These are phyloP conservation scores for Hystrix brachyura DNA, from an alignment of 2,113 vertebrate species.

Conservation along the genomic window DNA sequence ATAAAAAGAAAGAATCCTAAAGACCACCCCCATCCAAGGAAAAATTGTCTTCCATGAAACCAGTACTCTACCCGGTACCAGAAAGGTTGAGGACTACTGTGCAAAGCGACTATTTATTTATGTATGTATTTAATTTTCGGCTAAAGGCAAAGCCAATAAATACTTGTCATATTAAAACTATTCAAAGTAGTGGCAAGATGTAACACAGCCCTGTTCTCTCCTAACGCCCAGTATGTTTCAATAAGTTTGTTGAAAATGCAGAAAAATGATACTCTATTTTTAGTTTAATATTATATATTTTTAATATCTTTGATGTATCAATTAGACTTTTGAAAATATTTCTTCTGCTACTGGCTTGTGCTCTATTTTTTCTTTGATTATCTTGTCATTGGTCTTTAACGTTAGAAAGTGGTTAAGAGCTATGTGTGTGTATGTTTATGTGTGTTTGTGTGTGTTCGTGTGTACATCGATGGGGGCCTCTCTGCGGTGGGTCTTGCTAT, in stretches of 20 bases:
- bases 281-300: not conserved
- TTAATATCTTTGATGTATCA: not conserved
- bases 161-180: slow-evolving; percentile 84
- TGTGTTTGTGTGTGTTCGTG: not conserved
- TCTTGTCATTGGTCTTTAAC: not conserved
- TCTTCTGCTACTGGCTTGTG: not conserved
- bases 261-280: not conserved
- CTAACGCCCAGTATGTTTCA: slow-evolving; percentile 73
- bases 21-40: not conserved
- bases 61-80: not conserved
- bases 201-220: slow-evolving; percentile 81
- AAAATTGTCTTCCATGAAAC: not conserved
- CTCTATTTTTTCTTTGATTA: not conserved
- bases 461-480: not conserved
- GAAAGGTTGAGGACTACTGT: not conserved
- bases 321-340: not conserved
- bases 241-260: slow-evolving; percentile 75
- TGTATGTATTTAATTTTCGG: slow-evolving; percentile 64
- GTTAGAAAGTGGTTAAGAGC: not conserved
- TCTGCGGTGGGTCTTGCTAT: not conserved
- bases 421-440: not conserved
- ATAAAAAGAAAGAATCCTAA: not conserved
- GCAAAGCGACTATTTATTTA: not conserved
- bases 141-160: slow-evolving; percentile 84
- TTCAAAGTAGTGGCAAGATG: slow-evolving; percentile 73